Evolutionary conservation across 2,888 invertebrate species (phyloP), one percentile per base, ranked within the genome.

Genomic region (Drosophila birchii): DNA sequence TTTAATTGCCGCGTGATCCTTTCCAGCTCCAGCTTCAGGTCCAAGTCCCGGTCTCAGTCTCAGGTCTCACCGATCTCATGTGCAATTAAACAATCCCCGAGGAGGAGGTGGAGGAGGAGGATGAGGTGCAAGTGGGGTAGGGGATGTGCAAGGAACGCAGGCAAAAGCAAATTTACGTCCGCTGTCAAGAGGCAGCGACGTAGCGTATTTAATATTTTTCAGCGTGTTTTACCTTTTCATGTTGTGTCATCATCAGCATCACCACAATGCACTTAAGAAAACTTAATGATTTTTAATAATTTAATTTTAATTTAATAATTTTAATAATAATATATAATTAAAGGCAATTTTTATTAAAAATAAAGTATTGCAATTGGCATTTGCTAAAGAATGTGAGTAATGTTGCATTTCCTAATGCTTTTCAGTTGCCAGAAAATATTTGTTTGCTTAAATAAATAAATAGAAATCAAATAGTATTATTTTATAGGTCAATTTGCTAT

Each of bases 221-320:
- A 89, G 88, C 90, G 90, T 90, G 88, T 88, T 89, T 90, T 90
- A 90, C 90, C 90, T 89, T 90, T 90, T 90, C 90, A 90, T 90
- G 90, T 90, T 90, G 90, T 90, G 90, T 90, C 90, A 90, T 90
- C 90, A 88, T 90, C 90, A 90, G 89, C 87, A 78, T 76, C 85
- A 75, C 71, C 67, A 54, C 43, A 43, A 34, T 18, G 34, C 47
- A 53, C 47, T 51, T 23, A 0, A 0, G 1, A 16, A 51, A 49
- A 49, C 3, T 29, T n/a, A 14, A 7, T 1, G 6, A 12, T 18
- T 18, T 3, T 29, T 29, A 16, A 11, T n/a, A n/a, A n/a, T n/a
- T n/a, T n/a, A n/a, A n/a, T n/a, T n/a, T n/a, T n/a, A n/a, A n/a
- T n/a, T n/a, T n/a, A n/a, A n/a, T n/a, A n/a, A n/a, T n/a, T 18